These are phyloP conservation scores for Maconellicoccus hirsutus DNA, from an alignment of 1,140 invertebrate genomes.

Conservation along the genomic window DNA sequence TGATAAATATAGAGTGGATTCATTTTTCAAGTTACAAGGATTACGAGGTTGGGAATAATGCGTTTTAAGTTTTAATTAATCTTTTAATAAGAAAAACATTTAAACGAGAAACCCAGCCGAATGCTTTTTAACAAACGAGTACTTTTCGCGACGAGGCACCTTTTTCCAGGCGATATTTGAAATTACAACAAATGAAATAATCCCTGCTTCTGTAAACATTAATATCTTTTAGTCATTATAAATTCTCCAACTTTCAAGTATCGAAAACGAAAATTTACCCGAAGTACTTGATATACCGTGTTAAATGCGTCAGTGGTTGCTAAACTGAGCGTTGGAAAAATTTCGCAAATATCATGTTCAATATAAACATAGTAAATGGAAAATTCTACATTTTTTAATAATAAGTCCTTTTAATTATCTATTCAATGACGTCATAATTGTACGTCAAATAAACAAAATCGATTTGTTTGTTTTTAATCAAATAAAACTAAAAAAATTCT, in stretches of 20 bases:
- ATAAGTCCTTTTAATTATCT: too few species aligned
- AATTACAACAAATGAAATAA: conserved; percentile 1
- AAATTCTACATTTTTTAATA: too few species aligned
- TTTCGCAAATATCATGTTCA: too few species aligned
- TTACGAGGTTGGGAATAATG: neutral
- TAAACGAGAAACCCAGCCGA: neutral
- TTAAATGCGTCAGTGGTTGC: neutral
- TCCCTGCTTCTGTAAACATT: neutral
- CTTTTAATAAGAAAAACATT: conserved; percentile 10
- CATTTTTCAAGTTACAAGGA: neutral
- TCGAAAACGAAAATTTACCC: neutral
- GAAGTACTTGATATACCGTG: neutral
- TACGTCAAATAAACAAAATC: too few species aligned
- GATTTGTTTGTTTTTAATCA: too few species aligned
- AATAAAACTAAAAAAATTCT: too few species aligned
- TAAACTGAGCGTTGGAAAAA: neutral
- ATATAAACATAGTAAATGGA: too few species aligned
- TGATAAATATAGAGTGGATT: too few species aligned
- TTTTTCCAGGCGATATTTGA: neutral
- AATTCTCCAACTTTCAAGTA: neutral
- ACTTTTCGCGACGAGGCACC: neutral
- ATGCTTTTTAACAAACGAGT: neutral
- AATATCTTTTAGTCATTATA: conserved; percentile 10
- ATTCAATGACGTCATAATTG: too few species aligned
- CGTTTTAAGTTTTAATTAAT: conserved; percentile 5